phyloP scores from a whole-genome alignment of 2,797 vertebrate species.

The Protosalanx chinensis region DNA sequence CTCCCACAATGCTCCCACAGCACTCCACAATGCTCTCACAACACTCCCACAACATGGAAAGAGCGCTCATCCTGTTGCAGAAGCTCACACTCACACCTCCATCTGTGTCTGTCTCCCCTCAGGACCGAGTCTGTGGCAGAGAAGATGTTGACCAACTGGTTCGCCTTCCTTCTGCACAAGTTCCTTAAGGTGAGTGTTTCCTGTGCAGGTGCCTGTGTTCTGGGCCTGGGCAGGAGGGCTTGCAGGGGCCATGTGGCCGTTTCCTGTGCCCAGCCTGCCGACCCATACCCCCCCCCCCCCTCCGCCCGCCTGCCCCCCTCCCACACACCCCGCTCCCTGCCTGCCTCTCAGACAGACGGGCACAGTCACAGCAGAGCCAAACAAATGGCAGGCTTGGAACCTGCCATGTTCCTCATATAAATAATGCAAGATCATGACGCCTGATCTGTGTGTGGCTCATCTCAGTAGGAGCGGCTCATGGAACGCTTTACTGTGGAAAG shows the following conservation, averaged over 20 bases:
- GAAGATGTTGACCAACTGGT: constrained; percentile 85
- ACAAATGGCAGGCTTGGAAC: constrained; percentile 19
- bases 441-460: no score
- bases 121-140: constrained; percentile 81
- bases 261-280: background rate
- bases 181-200: constrained; percentile 10
- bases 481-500: background rate
- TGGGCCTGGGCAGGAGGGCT: background rate
- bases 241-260: no score
- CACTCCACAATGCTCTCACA: background rate
- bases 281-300: background rate
- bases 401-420: background rate
- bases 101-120: background rate
- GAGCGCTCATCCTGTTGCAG: no score
- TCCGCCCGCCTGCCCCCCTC: background rate
- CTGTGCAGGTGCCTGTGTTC: background rate
- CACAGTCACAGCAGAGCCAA: background rate
- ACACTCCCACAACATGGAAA: no score
- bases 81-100: no score
- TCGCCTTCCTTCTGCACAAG: constrained; percentile 79
- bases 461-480: background rate
- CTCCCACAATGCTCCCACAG: no score
- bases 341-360: background rate
- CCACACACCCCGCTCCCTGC: background rate
- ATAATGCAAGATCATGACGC: no score